Evolutionary conservation across 1,140 invertebrate species (phyloP), one percentile per base, ranked within the genome.

Genomic region (Diorhabda sublineata): DNA sequence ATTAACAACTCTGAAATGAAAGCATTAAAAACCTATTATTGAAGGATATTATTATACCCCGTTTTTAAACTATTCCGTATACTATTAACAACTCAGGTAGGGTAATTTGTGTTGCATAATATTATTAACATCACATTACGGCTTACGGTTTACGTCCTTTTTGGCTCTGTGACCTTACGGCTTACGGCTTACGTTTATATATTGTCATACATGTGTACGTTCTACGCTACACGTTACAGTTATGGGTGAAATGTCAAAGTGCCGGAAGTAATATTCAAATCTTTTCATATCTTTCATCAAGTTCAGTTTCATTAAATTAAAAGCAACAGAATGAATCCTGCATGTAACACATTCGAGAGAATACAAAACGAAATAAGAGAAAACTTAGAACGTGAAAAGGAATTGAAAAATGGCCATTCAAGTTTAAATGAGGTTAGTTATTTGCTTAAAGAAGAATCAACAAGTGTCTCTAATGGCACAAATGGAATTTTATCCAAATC

Each of bases 351-450:
- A 41, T 67, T 81, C 58, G 71, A 78, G 61, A 71, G 74, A 45
- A 81, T 81, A 45, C 80, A 81, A 65, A 74, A 72, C n/a, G 80
- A 81, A 77, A 81, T 81, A 44, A 74, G 75, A 45, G 79, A 81
- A 69, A 75, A 74, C 44, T 62, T 80, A 6, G 69, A 78, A 66
- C 70, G 79, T 52, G 80, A 81, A 71, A 76, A 77, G 44, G 80
- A 81, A 69, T 68, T 80, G 64, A 75, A 72, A 65, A 73, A 59
- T 58, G 72, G 61, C 8, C 67, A 70, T 45, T 61, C 66, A 45
- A 60, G 58, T 62, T 3, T 58, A 59, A 62, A 59, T 41, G 56
- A 44, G 45, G 44, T 65, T 63, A 66, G 58, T 61, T 41, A 68
- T 58, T 52, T n/a, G n/a, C 47, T 8, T 6, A 47, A 58, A 42